Base-by-base conservation (phyloP, 2,797 vertebrate species). In the Gephyroberyx darwinii region DNA sequence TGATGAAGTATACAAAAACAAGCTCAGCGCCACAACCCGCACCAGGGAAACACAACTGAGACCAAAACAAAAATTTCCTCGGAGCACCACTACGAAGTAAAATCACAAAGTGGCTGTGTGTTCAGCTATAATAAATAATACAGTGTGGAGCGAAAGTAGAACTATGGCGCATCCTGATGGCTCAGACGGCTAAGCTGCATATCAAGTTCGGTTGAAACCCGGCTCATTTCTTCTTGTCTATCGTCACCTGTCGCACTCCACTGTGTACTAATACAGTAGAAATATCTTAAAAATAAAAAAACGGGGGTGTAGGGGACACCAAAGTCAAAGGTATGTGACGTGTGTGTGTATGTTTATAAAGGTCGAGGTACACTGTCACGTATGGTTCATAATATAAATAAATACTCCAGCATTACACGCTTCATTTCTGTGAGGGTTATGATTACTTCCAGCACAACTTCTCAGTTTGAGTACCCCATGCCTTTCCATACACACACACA, bases 1-100 rank as follows among this genome's bases (percentile, higher is more conserved):
- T 59, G 54, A 73, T 79, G 26, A 58, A 63, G 57, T 57, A 62
- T 55, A 6, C 30, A 48, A 56, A 65, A 75, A 73, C 30, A 1
- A 16, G 59, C 61, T 65, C 20, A 47, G 12, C 68, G 19, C 43
- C 45, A 56, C 31, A 22, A 62, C 26, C 63, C 60, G 43, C 41
- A 71, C 60, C 31, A 69, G 19, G 53, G 60, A 74, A 31, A 51
- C 6, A 13, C 52, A 61, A 65, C n/a, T 10, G 51, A 55, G 39
- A 35, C 43, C 2, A 8, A 51, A 20, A 19, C 43, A 19, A 6
- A 75, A 73, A 82, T 70, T 45, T 73, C 19, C 47, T 68, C 74
- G 65, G 75, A 58, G 61, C 57, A 53, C 39, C 3, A 26, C 19
- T n/a, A 53, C n/a, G 17, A 13, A 55, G 48, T 58, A 7, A 43